These are phyloP conservation scores for Oncopodura yosiiana DNA, from an alignment of 1,140 invertebrate species.

Conservation along the genomic window DNA sequence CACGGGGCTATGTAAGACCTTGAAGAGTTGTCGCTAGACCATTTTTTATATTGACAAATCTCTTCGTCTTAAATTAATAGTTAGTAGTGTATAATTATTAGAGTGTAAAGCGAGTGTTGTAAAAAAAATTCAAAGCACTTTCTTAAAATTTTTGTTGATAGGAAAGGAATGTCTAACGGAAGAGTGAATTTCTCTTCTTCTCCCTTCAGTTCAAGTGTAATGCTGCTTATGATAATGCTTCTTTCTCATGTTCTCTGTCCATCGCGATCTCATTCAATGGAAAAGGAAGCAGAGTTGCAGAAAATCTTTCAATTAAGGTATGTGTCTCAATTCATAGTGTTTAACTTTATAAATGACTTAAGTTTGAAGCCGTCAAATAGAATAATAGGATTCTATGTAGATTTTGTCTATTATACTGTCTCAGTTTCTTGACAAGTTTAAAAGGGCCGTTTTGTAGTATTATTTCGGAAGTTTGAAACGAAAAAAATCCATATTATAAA, in stretches of 20 bases:
- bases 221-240: too few relatives aligned
- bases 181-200: too few relatives aligned
- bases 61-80: too few relatives aligned
- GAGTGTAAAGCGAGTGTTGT: too few relatives aligned
- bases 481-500: background rate
- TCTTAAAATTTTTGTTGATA: too few relatives aligned
- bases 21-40: too few relatives aligned
- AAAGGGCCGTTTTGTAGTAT: background rate
- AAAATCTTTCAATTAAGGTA: conserved; percentile 33
- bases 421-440: background rate
- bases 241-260: background rate
- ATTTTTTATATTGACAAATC: too few relatives aligned
- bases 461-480: background rate
- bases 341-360: background rate
- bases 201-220: too few relatives aligned
- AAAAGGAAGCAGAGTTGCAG: conserved; percentile 29
- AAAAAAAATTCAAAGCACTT: too few relatives aligned
- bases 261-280: background rate
- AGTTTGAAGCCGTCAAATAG: background rate
- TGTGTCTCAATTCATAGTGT: background rate
- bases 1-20: too few relatives aligned
- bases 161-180: too few relatives aligned
- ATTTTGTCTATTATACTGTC: background rate
- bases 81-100: too few relatives aligned
- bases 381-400: background rate